phyloP scores from a whole-genome alignment of 2,888 invertebrate species.

The Pandemis heparana region DNA sequence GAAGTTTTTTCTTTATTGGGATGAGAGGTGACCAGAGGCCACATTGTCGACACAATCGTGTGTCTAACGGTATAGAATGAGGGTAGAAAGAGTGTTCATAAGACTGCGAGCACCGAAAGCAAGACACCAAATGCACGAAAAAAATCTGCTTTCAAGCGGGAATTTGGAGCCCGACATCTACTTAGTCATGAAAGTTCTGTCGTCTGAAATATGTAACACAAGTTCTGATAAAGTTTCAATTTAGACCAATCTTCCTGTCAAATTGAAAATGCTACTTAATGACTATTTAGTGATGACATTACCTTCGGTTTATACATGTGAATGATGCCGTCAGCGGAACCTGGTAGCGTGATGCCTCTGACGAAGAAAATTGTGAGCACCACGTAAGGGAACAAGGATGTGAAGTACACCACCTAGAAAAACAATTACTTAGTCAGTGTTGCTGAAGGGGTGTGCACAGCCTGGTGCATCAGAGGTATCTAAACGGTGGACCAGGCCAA shows the following conservation, averaged over 20 bases:
- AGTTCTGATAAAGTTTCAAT: no score
- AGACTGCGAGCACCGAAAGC: not conserved
- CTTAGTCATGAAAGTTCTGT: not conserved
- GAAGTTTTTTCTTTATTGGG: no score
- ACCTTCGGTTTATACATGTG: conserved; percentile 98
- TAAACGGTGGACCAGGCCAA: no score
- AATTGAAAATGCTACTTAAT: no score
- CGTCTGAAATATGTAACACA: not conserved
- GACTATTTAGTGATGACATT: not conserved
- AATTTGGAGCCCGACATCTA: no score
- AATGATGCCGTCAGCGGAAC: conserved; percentile 93
- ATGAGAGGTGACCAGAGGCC: no score
- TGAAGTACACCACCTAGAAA: conserved; percentile 95
- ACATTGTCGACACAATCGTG: no score
- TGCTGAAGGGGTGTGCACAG: no score
- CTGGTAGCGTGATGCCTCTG: conserved; percentile 94
- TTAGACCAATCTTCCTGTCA: no score
- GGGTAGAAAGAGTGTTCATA: no score
- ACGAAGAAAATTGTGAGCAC: conserved; percentile 98
- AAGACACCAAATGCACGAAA: not conserved
- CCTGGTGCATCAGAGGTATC: no score
- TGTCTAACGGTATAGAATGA: no score
- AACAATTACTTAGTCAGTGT: not conserved
- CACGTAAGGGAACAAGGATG: conserved; percentile 97
- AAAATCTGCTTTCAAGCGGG: not conserved